Evolutionary conservation across 2,888 invertebrate species (phyloP), one percentile per base, ranked within the genome.

Genomic region (Brachylomia viminalis): DNA sequence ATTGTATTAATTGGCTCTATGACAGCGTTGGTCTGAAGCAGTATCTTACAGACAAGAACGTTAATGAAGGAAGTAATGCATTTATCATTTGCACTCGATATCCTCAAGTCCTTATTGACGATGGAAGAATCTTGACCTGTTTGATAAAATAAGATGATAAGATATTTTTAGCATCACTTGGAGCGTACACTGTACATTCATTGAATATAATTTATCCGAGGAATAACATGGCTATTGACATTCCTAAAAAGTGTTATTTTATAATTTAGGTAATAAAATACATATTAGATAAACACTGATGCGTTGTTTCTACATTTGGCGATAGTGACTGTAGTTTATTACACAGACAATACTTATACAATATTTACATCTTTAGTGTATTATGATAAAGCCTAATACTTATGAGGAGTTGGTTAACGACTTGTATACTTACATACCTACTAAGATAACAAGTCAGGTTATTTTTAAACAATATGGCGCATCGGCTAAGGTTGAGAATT

Each of bases 61-160:
- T 13, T 52, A 42, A 59, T 70, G 56, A 58, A 82, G 82, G 79
- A 82, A 84, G 82, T 66, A 52, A 33, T 72, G 23, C 8, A 61
- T 65, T 84, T 81, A 81, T 84, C 84, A 75, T 72, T 66, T 75
- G 62, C 61, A 68, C 71, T 79, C 71, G 72, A 76, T 79, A 79
- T 82, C 62, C 71, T 58, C 58, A 77, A 64, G 77, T 75, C 75
- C 74, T 79, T 79, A 74, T 66, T 79, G 75, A 65, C 72, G 65
- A 69, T 73, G 27, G 75, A 82, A 75, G 47, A 84, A 76, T 87
- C 86, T 82, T 86, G 85, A 86, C 87, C 86, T 77, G 72, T 75
- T 86, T 86, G 86, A 86, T 86, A 86, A 84, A 75, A 38, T 47
- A 49, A 58, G 75, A 38, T 71, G 87, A 86, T 86, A 84, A 56